phyloP scores from a whole-genome alignment of 2,888 invertebrate genomes.

The Tachystola acroxantha region DNA sequence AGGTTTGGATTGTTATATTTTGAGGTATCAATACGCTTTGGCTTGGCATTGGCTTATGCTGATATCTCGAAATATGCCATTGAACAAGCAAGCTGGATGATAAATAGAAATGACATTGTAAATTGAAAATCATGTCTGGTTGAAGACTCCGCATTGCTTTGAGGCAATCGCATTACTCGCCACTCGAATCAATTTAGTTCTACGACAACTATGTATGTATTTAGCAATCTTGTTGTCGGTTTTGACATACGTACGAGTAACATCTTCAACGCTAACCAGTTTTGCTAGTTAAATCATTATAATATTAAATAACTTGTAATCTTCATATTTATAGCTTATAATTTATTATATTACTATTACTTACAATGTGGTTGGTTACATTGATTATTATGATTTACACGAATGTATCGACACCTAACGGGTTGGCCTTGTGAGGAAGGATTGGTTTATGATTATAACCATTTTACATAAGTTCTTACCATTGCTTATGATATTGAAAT shows the following conservation, averaged over 20 bases:
- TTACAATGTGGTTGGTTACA: not conserved
- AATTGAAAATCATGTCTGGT: conserved; percentile 30
- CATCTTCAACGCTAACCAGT: not conserved
- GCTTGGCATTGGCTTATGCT: no score
- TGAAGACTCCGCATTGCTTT: conserved; percentile 16
- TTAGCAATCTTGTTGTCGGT: conserved; percentile 12
- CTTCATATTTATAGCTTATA: not conserved
- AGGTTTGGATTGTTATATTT: no score
- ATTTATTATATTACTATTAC: not conserved
- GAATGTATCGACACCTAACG: conserved; percentile 17
- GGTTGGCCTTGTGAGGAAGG: conserved; percentile 41
- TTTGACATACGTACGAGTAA: not conserved
- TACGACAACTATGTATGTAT: not conserved
- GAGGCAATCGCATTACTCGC: conserved; percentile 17
- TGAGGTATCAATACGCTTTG: no score
- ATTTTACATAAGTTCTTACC: conserved; percentile 10
- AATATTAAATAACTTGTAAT: not conserved
- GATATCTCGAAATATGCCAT: no score
- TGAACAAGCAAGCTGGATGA: conserved; percentile 14
- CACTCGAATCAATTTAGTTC: conserved; percentile 24
- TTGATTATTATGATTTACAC: not conserved
- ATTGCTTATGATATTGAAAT: not conserved
- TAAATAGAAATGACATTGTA: conserved; percentile 33
- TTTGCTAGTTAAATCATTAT: not conserved
- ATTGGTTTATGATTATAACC: conserved; percentile 36